Percentiles rank a stretch among this genome's conserved stretches.
These are phyloP conservation scores for Tricholauxania praeusta DNA, from an alignment of 2,888 invertebrate genomes.

Conservation along the genomic window DNA sequence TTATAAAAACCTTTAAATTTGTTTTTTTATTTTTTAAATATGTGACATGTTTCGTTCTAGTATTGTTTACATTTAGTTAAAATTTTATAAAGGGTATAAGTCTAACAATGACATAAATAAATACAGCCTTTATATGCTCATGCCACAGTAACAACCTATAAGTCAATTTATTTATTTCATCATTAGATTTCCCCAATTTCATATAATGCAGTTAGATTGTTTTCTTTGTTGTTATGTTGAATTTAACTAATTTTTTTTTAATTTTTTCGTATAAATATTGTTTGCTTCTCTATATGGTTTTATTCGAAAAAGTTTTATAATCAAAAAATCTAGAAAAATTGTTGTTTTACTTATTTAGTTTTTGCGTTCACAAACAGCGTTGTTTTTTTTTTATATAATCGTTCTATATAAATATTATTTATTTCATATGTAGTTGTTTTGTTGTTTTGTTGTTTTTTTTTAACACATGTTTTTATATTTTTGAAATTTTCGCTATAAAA, in stretches of 20 bases:
- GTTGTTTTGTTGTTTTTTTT: slow-evolving; percentile 40
- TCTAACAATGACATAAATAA: too few relatives aligned
- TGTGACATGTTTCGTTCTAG: slow-evolving; percentile 9
- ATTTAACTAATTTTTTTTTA: too few relatives aligned
- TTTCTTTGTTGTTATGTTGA: too few relatives aligned
- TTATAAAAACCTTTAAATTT: neutral
- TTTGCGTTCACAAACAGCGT: neutral
- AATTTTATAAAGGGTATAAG: neutral
- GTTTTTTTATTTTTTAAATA: slow-evolving; percentile 2
- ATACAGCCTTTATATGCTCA: too few relatives aligned
- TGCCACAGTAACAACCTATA: too few relatives aligned
- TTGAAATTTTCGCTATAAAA: slow-evolving; percentile 30
- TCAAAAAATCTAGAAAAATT: too few relatives aligned
- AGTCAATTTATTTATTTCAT: too few relatives aligned
- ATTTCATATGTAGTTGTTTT: slow-evolving; percentile 40
- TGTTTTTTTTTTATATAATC: slow-evolving; percentile 8
- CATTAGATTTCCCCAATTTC: too few relatives aligned
- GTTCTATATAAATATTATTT: slow-evolving; percentile 48
- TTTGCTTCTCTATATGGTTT: too few relatives aligned
- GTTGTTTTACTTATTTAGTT: neutral
- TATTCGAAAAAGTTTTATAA: too few relatives aligned
- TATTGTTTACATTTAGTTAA: slow-evolving; percentile 23
- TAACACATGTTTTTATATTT: slow-evolving; percentile 26
- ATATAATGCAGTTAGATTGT: too few relatives aligned
- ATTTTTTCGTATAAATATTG: too few relatives aligned